These are phyloP conservation scores for Rhogogaster chlorosoma DNA, from an alignment of 2,888 invertebrate species.

Conservation along the genomic window DNA sequence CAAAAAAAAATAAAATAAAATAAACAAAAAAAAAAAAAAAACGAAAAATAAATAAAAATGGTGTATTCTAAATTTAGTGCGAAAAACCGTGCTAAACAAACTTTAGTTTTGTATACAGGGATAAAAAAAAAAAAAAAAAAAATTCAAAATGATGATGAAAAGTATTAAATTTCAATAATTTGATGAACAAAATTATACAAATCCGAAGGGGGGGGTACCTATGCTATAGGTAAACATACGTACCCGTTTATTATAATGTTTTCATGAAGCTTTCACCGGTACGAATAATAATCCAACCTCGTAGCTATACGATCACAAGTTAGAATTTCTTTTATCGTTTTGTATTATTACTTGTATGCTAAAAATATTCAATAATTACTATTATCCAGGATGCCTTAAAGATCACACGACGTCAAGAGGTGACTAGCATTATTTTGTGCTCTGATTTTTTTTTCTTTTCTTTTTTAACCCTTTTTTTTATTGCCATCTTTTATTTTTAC, in stretches of 20 bases:
- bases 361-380: conserved; percentile 50
- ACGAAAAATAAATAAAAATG: conserved; percentile 66
- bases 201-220: background rate
- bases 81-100: conserved; percentile 71
- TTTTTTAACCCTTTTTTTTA: conserved; percentile 57
- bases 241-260: conserved; percentile 49
- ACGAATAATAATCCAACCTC: conserved; percentile 49
- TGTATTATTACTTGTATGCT: conserved; percentile 54
- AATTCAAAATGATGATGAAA: conserved; percentile 65
- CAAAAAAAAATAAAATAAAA: conserved; percentile 2
- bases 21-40: conserved; percentile 52
- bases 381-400: conserved; percentile 51
- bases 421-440: conserved; percentile 56
- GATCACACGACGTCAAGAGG: conserved; percentile 50
- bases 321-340: conserved; percentile 52
- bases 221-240: conserved; percentile 36
- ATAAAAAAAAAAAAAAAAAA: too few species aligned
- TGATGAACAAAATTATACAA: conserved; percentile 30
- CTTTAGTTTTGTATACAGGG: conserved; percentile 75
- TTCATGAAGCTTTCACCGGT: conserved; percentile 52
- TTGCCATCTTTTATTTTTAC: conserved; percentile 58
- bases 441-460: conserved; percentile 58
- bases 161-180: conserved; percentile 73
- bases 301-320: conserved; percentile 50
- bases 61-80: conserved; percentile 75